These are phyloP conservation scores for Malurus melanocephalus DNA, from an alignment of 2,113 vertebrate genomes.

Conservation along the genomic window DNA sequence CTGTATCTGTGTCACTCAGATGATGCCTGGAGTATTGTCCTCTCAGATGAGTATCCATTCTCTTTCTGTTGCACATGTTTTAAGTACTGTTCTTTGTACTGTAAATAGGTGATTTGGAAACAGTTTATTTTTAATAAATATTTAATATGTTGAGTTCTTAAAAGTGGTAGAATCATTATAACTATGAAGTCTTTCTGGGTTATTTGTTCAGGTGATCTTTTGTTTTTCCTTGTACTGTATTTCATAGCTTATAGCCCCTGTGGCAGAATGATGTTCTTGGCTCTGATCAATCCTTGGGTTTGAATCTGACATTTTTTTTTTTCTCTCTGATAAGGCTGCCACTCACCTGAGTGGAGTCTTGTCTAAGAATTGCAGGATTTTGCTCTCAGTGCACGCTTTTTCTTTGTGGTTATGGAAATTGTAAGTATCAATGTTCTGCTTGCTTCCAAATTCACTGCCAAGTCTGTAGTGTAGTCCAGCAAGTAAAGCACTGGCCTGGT, in stretches of 20 bases:
- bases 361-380: constrained; percentile 16
- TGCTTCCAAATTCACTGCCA: constrained; percentile 18
- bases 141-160: constrained; percentile 69
- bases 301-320: neutral
- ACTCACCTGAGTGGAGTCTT: neutral
- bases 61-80: constrained; percentile 68
- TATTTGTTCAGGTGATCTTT: constrained; percentile 63
- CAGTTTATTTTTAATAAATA: constrained; percentile 84
- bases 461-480: constrained; percentile 30
- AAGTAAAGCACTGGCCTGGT: constrained; percentile 18
- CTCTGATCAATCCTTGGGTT: constrained; percentile 27
- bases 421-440: constrained; percentile 24
- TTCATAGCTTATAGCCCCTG: constrained; percentile 19
- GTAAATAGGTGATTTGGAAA: constrained; percentile 76
- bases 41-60: constrained; percentile 5
- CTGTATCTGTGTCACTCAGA: neutral
- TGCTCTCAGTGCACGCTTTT: constrained; percentile 34
- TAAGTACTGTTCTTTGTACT: constrained; percentile 66
- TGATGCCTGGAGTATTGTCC: constrained; percentile 32
- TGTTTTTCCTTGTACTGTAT: constrained; percentile 45
- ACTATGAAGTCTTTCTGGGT: constrained; percentile 57
- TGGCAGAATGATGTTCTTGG: constrained; percentile 34
- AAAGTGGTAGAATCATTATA: constrained; percentile 69
- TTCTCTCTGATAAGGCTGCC: neutral
- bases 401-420: constrained; percentile 39